Base-by-base conservation (phyloP, 2,797 vertebrate genomes). In the Glossophaga mutica region DNA sequence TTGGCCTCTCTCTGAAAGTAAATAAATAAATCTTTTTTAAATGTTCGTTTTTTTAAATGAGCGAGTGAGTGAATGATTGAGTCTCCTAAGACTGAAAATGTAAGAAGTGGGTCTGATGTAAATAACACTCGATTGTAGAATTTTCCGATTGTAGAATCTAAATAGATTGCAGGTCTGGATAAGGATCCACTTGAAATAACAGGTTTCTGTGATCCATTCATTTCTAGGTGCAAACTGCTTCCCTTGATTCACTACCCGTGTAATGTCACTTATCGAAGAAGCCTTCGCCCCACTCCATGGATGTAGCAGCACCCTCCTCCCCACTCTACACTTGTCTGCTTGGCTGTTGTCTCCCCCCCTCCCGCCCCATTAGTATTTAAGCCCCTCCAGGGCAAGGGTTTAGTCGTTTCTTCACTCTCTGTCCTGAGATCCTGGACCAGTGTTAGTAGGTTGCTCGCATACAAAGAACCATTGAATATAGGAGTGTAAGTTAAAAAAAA, bases 71-170 rank as follows among this genome's bases (percentile, higher is more conserved):
- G 26, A 77, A 79, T 59, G 22, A 77, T 37, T 50, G 73, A 50
- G 18, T 55, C 37, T 85, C 82, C 9, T 5, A 65, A 94, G 34
- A 34, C 44, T 10, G 9, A 78, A 90, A 34, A 29, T 34, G 4
- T 32, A 68, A 39, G 34, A 50, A 22, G 19, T 29, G 2, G 67
- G 50, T 91, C 74, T 77, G 8, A 73, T 32, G 42, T 39, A 59
- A 71, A 48, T 37, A 29, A 21, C 2, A 42, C 46, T 21, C 48
- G 19, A 86, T n/a, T n/a, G n/a, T n/a, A n/a, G n/a, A n/a, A n/a
- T 91, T 85, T 39, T 94, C 74, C 73, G 71, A 52, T 22, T 24
- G 19, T 29, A 95, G 37, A n/a, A 7, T 57, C 68, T 44, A 3
- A 70, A 81, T 19, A 52, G 74, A 57, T 26, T 15, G 16, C 5